Evolutionary conservation across 2,797 vertebrate genomes (phyloP).

Genomic region (Pseudomugil tenellus): DNA sequence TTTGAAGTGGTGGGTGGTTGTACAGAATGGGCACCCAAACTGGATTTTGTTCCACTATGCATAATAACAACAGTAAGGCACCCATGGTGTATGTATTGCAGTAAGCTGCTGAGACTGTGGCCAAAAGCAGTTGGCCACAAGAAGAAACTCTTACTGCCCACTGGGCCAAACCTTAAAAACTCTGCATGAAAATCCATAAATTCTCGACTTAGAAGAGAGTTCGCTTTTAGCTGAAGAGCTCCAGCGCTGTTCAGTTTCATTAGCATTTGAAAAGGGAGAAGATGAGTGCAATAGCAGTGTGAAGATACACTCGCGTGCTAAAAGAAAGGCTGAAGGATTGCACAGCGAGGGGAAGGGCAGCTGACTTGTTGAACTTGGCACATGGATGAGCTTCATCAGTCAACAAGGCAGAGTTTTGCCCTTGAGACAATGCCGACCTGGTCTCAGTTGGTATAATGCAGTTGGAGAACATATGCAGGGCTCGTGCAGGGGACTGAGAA

Average conservation of each 20-base stretch:
- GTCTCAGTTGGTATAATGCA: conserved; percentile 42
- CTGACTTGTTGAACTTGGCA: conserved; percentile 76
- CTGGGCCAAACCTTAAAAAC: conserved; percentile 64
- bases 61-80: conserved; percentile 57
- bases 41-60: conserved; percentile 61
- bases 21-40: conserved; percentile 29
- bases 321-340: conserved; percentile 43
- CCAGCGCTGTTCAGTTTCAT: conserved; percentile 65
- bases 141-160: conserved; percentile 50
- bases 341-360: conserved; percentile 16
- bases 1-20: neutral
- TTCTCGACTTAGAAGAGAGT: conserved; percentile 57
- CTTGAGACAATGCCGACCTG: conserved; percentile 41
- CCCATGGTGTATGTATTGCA: conserved; percentile 34
- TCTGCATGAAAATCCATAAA: conserved; percentile 71
- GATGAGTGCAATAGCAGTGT: conserved; percentile 51
- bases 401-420: conserved; percentile 55
- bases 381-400: conserved; percentile 64
- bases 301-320: conserved; percentile 12
- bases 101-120: conserved; percentile 43
- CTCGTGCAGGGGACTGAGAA: conserved; percentile 11
- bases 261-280: conserved; percentile 75
- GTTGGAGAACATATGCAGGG: conserved; percentile 25
- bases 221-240: conserved; percentile 57
- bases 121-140: conserved; percentile 59